A percentile compares a stretch with the other conserved stretches of the same genome.
Conservation (phyloP, 2,113 vertebrate species). For the Anguilla japonica region DNA sequence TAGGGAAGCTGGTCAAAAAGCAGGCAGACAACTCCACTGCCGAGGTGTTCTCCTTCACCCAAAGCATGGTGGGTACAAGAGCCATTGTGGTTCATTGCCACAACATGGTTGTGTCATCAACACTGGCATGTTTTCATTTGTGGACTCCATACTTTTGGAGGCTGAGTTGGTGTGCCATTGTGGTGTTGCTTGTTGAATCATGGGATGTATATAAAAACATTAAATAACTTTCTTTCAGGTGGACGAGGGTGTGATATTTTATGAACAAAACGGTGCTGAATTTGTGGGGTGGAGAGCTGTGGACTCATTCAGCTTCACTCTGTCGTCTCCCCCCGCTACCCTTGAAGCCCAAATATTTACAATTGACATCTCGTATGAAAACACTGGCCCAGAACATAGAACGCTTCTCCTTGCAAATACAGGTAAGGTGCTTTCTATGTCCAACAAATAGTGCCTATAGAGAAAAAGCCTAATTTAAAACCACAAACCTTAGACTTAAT, state of each 20-base stretch:
- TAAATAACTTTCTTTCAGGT: constrained; percentile 64
- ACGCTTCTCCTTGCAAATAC: constrained; percentile 80
- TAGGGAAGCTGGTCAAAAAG: constrained; percentile 74
- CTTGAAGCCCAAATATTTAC: constrained; percentile 75
- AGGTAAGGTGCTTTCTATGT: constrained; percentile 52
- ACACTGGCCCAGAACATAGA: constrained; percentile 64
- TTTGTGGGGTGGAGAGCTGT: constrained; percentile 71
- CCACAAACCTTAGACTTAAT: neutral
- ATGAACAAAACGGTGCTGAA: constrained; percentile 69
- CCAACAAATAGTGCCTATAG: neutral
- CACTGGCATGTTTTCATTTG: neutral
- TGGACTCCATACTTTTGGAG: constrained; percentile 6
- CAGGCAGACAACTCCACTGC: constrained; percentile 64
- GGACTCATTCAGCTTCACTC: constrained; percentile 79
- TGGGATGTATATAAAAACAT: neutral
- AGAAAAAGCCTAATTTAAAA: neutral
- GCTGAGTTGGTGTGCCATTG: neutral
- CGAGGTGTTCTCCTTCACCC: constrained; percentile 80
- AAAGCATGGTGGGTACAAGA: constrained; percentile 78
- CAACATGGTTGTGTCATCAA: neutral
- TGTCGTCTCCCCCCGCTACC: constrained; percentile 73
- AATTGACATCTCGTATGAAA: constrained; percentile 83
- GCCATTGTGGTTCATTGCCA: neutral
- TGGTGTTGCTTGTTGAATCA: neutral
- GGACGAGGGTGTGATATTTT: constrained; percentile 73